Evolutionary conservation across 2,888 invertebrate species (phyloP).

Genomic region (Iselma pallidipennis): DNA sequence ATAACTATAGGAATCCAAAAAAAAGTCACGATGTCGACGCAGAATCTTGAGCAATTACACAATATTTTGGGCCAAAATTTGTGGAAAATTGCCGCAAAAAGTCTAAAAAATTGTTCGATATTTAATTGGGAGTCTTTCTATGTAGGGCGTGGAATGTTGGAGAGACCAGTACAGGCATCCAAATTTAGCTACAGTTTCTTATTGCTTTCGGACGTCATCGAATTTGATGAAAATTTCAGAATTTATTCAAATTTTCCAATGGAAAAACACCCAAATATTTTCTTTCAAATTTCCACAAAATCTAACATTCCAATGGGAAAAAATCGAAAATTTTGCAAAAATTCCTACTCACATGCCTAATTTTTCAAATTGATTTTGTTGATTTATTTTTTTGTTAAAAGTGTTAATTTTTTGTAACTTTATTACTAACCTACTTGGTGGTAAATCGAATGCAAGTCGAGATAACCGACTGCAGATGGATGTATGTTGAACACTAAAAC

Average conservation of each 20-base stretch:
- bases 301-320: no score
- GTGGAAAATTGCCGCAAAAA: slow-evolving; percentile 2
- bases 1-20: not conserved
- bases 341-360: no score
- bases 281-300: not conserved
- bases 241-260: not conserved
- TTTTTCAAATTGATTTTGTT: no score
- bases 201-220: no score
- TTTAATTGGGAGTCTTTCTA: slow-evolving; percentile 32
- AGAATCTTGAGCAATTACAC: not conserved
- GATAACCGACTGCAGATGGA: not conserved
- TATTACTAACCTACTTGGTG: not conserved
- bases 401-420: not conserved
- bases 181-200: not conserved
- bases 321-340: no score
- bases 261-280: not conserved
- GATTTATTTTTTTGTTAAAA: no score
- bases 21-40: not conserved
- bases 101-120: not conserved
- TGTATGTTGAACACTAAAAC: not conserved
- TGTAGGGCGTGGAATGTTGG: slow-evolving; percentile 45
- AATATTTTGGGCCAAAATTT: slow-evolving; percentile 12
- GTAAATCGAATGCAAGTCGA: not conserved
- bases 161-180: not conserved
- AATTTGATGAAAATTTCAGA: not conserved